Percentiles rank a stretch among this genome's conserved stretches.
Conservation (phyloP, 37 sponge, comb jelly and placozoan genomes). For the Beroe ovata region DNA sequence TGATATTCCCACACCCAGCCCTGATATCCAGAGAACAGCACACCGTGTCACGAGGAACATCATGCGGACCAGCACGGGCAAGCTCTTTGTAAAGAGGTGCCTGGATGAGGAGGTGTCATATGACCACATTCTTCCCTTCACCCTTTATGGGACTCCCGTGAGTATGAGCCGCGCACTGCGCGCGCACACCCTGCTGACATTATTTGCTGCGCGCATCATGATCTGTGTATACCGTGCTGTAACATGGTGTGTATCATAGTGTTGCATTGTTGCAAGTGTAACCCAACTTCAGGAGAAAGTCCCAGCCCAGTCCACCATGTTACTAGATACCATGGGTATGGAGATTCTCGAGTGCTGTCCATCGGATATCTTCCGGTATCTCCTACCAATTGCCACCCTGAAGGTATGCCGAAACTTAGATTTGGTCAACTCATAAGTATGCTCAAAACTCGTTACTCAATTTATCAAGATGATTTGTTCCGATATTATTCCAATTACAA, state of each 20-base stretch:
- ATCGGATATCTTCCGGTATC: not conserved
- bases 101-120: not conserved
- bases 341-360: not conserved
- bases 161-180: too few relatives aligned
- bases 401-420: too few relatives aligned
- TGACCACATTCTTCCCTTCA: slow-evolving; percentile 1
- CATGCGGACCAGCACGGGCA: slow-evolving; percentile 10
- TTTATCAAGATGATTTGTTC: too few relatives aligned
- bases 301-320: not conserved
- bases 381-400: slow-evolving; percentile 16
- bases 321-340: not conserved
- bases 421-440: too few relatives aligned
- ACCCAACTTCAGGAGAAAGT: slow-evolving; percentile 32
- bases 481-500: too few relatives aligned
- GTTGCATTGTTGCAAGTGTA: too few relatives aligned
- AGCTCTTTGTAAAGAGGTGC: slow-evolving; percentile 11
- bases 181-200: too few relatives aligned
- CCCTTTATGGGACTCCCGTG: not conserved
- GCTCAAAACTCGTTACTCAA: too few relatives aligned
- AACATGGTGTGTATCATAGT: too few relatives aligned
- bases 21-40: not conserved
- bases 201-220: too few relatives aligned
- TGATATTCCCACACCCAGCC: slow-evolving; percentile 8
- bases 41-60: slow-evolving; percentile 49
- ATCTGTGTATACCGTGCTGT: too few relatives aligned